Evolutionary conservation across 2,888 invertebrate species (phyloP).

Genomic region (Stenolophus ochropezus): DNA sequence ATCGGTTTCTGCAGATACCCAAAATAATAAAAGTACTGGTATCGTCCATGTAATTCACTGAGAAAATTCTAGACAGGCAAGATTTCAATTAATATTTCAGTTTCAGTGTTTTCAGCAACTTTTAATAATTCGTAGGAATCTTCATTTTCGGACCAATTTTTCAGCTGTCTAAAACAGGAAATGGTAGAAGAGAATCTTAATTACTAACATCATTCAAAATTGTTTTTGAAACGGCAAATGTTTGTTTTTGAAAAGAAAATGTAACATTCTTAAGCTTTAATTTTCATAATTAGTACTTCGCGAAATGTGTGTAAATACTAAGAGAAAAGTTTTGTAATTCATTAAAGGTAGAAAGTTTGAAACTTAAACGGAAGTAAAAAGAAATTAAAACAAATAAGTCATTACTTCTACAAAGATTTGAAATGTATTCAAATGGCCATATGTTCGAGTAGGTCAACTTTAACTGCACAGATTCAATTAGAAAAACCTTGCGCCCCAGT

Average conservation of each 20-base stretch:
- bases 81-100: background rate
- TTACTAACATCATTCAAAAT: slow-evolving; percentile 30
- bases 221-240: slow-evolving; percentile 20
- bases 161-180: background rate
- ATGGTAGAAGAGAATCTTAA: slow-evolving; percentile 29
- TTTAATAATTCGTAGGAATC: background rate
- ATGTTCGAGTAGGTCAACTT: slow-evolving; percentile 7
- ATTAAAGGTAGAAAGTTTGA: slow-evolving; percentile 49
- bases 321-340: slow-evolving; percentile 58
- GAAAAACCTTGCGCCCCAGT: slow-evolving; percentile 1
- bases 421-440: slow-evolving; percentile 44
- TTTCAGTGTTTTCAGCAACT: background rate
- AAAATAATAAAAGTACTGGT: too few species aligned
- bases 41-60: too few species aligned
- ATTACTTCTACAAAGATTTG: slow-evolving; percentile 42
- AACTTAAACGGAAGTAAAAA: slow-evolving; percentile 50
- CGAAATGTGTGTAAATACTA: slow-evolving; percentile 52
- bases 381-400: slow-evolving; percentile 50
- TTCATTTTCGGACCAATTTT: background rate
- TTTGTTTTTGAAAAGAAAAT: slow-evolving; percentile 20
- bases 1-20: too few species aligned
- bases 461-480: slow-evolving; percentile 22
- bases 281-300: slow-evolving; percentile 56
- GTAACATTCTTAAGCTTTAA: slow-evolving; percentile 40
- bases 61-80: background rate